Evolutionary conservation across 2,888 invertebrate species (phyloP).

Genomic region (Nomada flava): DNA sequence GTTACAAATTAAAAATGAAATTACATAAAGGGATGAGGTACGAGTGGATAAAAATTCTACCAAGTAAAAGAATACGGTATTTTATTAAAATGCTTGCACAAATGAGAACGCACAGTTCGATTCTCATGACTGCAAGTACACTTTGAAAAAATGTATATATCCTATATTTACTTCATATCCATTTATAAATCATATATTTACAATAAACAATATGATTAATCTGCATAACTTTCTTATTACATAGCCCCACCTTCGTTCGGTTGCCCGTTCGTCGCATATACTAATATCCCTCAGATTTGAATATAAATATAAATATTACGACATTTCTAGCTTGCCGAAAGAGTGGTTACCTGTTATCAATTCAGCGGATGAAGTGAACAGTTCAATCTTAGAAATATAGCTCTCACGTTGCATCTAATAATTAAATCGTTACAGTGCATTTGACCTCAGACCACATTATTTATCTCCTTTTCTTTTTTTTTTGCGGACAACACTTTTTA

Average conservation of each 20-base stretch:
- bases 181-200: constrained; percentile 69
- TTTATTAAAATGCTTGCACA: constrained; percentile 74
- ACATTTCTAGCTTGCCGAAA: background rate
- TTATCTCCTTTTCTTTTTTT: background rate
- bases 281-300: background rate
- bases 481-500: background rate
- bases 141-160: constrained; percentile 53
- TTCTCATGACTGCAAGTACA: constrained; percentile 42
- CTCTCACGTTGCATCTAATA: background rate
- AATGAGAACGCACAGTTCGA: constrained; percentile 38
- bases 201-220: constrained; percentile 51
- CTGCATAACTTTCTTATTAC: constrained; percentile 24
- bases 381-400: background rate
- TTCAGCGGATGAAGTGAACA: background rate
- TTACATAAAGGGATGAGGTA: background rate
- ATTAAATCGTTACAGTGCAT: background rate
- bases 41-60: background rate
- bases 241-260: constrained; percentile 20
- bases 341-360: background rate
- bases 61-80: constrained; percentile 75
- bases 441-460: no score
- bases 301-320: background rate
- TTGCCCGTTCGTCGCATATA: background rate
- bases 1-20: background rate
- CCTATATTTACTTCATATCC: constrained; percentile 65